These are phyloP conservation scores for Microctonus brassicae DNA, from an alignment of 2,888 invertebrate species.

Conservation along the genomic window DNA sequence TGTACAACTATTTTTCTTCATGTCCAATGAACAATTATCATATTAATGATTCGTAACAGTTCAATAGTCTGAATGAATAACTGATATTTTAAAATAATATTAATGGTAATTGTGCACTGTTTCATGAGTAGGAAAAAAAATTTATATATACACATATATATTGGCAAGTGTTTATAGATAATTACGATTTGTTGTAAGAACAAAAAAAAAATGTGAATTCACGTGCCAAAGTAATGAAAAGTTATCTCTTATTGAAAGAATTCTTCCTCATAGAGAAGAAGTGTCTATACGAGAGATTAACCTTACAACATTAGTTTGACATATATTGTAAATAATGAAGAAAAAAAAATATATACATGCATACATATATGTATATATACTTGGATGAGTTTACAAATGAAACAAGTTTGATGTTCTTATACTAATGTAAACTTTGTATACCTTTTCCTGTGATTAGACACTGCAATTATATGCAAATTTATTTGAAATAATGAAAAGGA, in stretches of 20 bases:
- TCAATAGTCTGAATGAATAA: slow-evolving; percentile 17
- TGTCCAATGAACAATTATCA: no score
- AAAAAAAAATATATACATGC: slow-evolving; percentile 19
- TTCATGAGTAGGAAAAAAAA: slow-evolving; percentile 19
- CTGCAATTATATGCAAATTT: background rate
- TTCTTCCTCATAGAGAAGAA: slow-evolving; percentile 15
- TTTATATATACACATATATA: slow-evolving; percentile 43
- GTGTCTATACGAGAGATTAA: slow-evolving; percentile 6
- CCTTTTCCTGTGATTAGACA: slow-evolving; percentile 6
- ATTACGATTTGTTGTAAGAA: slow-evolving; percentile 36
- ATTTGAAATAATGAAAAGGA: background rate
- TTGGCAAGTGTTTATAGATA: slow-evolving; percentile 46
- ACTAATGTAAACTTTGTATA: slow-evolving; percentile 38
- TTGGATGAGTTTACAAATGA: slow-evolving; percentile 47
- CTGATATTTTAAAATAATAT: background rate
- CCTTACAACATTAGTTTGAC: slow-evolving; percentile 15
- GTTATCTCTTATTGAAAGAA: slow-evolving; percentile 16
- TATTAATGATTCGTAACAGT: background rate
- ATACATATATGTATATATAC: slow-evolving; percentile 33
- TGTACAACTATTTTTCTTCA: no score
- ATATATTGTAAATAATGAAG: slow-evolving; percentile 27
- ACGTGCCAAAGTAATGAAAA: slow-evolving; percentile 64
- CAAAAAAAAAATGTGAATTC: slow-evolving; percentile 63
- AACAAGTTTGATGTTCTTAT: slow-evolving; percentile 33
- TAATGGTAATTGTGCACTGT: background rate